These are phyloP conservation scores for Pipistrellus pipistrellus DNA, from an alignment of 2,797 vertebrate genomes.

Conservation along the genomic window DNA sequence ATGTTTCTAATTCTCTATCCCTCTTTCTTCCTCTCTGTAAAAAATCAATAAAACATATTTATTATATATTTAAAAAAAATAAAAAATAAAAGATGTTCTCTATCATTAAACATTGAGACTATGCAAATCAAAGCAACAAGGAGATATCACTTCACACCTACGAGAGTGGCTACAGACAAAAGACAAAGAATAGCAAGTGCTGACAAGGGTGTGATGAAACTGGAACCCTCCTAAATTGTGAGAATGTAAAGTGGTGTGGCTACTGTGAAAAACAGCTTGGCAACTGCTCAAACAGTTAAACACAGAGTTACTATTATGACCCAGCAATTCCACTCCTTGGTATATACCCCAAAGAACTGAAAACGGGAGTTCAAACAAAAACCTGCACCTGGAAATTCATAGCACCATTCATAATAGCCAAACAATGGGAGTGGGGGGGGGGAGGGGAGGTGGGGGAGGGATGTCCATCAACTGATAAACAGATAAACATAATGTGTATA, in stretches of 20 bases:
- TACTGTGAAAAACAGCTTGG: not conserved
- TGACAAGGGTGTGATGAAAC: not conserved
- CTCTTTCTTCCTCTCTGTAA: too few relatives aligned
- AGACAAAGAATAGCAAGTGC: not conserved
- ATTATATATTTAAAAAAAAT: too few relatives aligned
- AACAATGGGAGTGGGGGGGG: not conserved
- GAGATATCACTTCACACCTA: not conserved
- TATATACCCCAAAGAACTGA: not conserved
- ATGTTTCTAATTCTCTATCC: too few relatives aligned
- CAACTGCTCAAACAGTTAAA: not conserved
- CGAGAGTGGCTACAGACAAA: not conserved
- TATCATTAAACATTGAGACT: not conserved
- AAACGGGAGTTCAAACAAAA: slow-evolving; percentile 5
- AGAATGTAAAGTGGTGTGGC: not conserved
- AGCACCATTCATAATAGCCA: not conserved
- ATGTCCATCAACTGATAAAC: not conserved
- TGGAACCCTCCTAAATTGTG: not conserved
- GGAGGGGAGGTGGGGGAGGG: too few relatives aligned
- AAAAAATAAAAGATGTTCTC: not conserved
- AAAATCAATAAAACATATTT: too few relatives aligned
- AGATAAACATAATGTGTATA: not conserved
- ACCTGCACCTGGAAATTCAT: not conserved
- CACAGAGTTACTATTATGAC: not conserved
- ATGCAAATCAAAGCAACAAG: not conserved
- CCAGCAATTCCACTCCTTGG: not conserved